A percentile compares a stretch with the other conserved stretches of the same genome.
Conservation (phyloP, 2,888 invertebrate genomes). For the Eulithis testata region DNA sequence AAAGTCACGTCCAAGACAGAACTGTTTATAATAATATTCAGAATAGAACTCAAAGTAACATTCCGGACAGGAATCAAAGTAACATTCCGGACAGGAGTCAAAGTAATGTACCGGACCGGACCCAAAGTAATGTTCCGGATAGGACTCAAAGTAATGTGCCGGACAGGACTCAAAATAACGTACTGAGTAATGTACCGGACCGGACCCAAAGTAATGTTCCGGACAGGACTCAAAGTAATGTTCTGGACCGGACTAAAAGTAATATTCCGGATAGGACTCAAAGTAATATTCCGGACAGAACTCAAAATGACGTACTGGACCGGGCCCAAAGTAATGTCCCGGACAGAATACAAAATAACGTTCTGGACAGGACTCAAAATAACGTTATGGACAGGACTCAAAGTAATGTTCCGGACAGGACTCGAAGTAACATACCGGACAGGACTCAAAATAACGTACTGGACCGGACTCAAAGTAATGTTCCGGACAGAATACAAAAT, state of each 20-base stretch:
- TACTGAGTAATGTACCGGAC: background rate
- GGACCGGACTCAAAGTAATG: background rate
- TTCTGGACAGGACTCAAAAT: background rate
- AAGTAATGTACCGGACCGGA: background rate
- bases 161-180: background rate
- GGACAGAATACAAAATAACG: background rate
- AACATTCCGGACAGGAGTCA: background rate
- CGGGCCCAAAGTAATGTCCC: background rate
- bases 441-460: background rate
- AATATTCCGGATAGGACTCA: no score
- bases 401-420: slow-evolving; percentile 3
- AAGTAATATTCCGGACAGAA: no score
- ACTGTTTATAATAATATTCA: background rate
- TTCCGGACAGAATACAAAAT: background rate
- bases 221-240: background rate
- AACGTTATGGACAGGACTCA: slow-evolving; percentile 2
- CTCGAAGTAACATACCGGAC: background rate
- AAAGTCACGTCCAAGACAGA: background rate
- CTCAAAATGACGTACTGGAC: background rate
- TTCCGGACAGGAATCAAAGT: background rate
- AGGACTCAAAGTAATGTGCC: background rate
- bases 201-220: background rate
- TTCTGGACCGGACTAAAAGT: no score
- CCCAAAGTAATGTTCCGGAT: background rate
- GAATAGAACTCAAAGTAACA: background rate